Evolutionary conservation across 1,140 invertebrate species (phyloP), one percentile per base, ranked within the genome.

Genomic region (Cydia strobilella): DNA sequence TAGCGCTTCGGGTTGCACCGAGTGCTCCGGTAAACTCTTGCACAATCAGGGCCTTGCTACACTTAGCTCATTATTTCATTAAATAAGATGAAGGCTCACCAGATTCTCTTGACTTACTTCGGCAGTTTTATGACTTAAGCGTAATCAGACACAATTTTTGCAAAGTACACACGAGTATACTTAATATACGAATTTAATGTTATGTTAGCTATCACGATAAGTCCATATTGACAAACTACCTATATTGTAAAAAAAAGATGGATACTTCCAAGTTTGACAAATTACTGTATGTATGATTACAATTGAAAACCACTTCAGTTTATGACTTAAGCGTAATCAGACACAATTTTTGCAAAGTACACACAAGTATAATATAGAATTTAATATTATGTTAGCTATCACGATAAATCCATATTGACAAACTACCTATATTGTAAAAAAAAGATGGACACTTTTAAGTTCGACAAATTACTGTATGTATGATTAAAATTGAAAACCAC

Each of bases 11-110:
- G 84, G 83, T 87, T 86, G 84, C 85, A 86, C 83, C 75, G 82
- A 84, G 76, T 89, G 88, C 86, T 90, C 90, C 83, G 88, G 84
- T 92, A 90, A 90, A 86, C 84, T 85, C 74, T 92, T 90, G 79
- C 79, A 81, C 83, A 91, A 91, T 35, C 63, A 69, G 66, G 73
- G 79, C 48, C 31, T 42, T 12, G 74, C 1, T 76, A 78, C 74
- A 86, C 74, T 39, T 74, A 71, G 78, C 51, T 63, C 71, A 72
- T 72, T 72, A 48, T 42, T 51, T 39, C 31, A 15, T 69, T 69
- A 69, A 69, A 31, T 69, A 69, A 69, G 65, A 69, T 69, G 65
- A 69, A 20, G 65, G 35, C 31, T 69, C 18, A 35, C 31, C 35
- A 2, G 3, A 72, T 73, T 73, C 54, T 73, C 5, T 51, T 51